These are phyloP conservation scores for Azemiops feae DNA, from an alignment of 2,113 vertebrate genomes.

Conservation along the genomic window DNA sequence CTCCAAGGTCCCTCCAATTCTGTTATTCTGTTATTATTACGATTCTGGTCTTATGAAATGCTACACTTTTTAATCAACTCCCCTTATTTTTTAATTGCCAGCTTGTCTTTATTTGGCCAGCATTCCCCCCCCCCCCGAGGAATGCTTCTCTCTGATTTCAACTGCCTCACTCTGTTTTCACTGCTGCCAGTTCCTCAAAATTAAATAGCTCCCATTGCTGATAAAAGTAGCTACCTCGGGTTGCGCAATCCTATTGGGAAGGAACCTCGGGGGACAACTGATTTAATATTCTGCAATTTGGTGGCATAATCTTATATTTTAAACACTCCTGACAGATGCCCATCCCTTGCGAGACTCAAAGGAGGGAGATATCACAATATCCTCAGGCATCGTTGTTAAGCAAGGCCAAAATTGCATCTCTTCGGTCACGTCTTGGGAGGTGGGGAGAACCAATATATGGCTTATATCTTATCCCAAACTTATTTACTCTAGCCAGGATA, in stretches of 20 bases:
- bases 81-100: too few species aligned
- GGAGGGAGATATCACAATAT: background rate
- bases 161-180: background rate
- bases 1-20: too few species aligned
- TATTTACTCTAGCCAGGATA: background rate
- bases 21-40: background rate
- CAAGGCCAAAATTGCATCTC: background rate
- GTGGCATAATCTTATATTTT: background rate
- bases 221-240: background rate
- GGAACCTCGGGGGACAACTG: background rate
- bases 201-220: background rate
- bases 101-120: background rate
- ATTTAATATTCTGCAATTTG: background rate
- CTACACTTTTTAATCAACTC: background rate
- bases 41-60: background rate
- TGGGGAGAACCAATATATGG: background rate
- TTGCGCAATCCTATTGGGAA: background rate
- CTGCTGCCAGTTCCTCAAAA: too few species aligned
- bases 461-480: conserved; percentile 1
- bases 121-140: too few species aligned
- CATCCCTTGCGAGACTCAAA: background rate
- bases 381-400: background rate
- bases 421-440: background rate
- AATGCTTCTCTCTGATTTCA: background rate
- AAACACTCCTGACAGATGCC: background rate